Evolutionary conservation across 1,140 invertebrate genomes (phyloP).

Genomic region (Heliconius nattereri): DNA sequence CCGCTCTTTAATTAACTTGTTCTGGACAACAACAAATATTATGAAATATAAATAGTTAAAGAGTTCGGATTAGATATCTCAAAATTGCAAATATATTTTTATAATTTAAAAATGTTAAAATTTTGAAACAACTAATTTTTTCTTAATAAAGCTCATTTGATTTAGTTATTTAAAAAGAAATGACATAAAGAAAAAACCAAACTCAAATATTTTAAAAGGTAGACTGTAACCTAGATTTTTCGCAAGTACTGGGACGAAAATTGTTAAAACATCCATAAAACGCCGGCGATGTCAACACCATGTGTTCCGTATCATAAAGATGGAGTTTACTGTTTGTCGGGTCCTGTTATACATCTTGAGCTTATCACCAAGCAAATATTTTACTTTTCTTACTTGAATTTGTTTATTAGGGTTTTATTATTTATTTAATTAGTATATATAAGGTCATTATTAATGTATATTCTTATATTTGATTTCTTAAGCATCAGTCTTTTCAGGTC

Average conservation of each 20-base stretch:
- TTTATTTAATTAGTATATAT: neutral
- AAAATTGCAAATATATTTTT: too few species aligned
- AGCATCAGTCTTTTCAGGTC: neutral
- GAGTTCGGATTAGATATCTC: too few species aligned
- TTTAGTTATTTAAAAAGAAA: neutral
- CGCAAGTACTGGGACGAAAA: slow-evolving; percentile 9
- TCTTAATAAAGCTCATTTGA: too few species aligned
- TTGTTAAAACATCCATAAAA: slow-evolving; percentile 39
- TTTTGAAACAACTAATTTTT: too few species aligned
- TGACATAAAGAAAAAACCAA: neutral
- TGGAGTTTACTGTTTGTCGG: slow-evolving; percentile 29
- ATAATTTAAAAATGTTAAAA: too few species aligned
- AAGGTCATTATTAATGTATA: too few species aligned
- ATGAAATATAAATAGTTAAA: too few species aligned
- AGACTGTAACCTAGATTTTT: neutral
- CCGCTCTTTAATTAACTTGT: too few species aligned
- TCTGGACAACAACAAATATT: too few species aligned
- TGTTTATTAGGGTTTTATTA: neutral
- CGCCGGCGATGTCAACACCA: slow-evolving; percentile 34
- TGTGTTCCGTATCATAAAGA: slow-evolving; percentile 45
- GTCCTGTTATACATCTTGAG: slow-evolving; percentile 14
- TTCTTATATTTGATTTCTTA: neutral
- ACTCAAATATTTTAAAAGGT: neutral
- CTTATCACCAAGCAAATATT: slow-evolving; percentile 11
- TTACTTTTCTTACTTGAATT: slow-evolving; percentile 5